phyloP scores from a whole-genome alignment of 2,797 vertebrate species.

The Trichosurus vulpecula region DNA sequence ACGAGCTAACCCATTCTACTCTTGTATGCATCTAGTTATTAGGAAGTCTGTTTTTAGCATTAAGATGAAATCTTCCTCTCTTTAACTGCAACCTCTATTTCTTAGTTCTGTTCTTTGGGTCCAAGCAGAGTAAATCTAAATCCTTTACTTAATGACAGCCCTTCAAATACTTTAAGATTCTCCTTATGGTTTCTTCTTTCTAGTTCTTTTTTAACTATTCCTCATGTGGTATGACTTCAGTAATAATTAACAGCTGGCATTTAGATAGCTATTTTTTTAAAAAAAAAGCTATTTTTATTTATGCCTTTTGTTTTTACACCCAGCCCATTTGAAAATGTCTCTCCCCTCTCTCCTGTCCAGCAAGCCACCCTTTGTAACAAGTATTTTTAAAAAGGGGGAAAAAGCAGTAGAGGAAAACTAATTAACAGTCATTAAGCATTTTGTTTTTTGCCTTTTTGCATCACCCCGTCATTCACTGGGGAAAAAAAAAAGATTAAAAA shows the following conservation, averaged over 20 bases:
- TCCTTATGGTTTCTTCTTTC: not conserved
- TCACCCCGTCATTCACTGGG: not conserved
- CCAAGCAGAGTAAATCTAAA: not conserved
- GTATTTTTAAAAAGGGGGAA: not conserved
- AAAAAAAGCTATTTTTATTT: not conserved
- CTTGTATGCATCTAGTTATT: not conserved
- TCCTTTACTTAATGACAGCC: not conserved
- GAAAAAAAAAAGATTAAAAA: not conserved
- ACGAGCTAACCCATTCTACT: not conserved
- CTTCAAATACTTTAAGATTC: not conserved
- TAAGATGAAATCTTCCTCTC: not conserved
- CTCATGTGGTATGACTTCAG: not conserved
- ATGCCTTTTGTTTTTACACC: not conserved
- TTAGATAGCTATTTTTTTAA: not conserved
- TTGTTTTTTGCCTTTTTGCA: too few species aligned
- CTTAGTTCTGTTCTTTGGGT: not conserved
- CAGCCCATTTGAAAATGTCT: not conserved
- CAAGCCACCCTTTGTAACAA: not conserved
- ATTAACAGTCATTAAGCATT: not conserved
- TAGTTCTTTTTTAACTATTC: not conserved
- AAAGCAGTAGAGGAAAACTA: not conserved
- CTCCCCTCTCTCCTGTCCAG: not conserved
- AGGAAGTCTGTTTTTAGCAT: not conserved
- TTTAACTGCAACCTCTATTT: not conserved
- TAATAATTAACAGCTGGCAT: not conserved